Conservation (phyloP, 2,113 vertebrate genomes). For the Oenanthe oenanthe region DNA sequence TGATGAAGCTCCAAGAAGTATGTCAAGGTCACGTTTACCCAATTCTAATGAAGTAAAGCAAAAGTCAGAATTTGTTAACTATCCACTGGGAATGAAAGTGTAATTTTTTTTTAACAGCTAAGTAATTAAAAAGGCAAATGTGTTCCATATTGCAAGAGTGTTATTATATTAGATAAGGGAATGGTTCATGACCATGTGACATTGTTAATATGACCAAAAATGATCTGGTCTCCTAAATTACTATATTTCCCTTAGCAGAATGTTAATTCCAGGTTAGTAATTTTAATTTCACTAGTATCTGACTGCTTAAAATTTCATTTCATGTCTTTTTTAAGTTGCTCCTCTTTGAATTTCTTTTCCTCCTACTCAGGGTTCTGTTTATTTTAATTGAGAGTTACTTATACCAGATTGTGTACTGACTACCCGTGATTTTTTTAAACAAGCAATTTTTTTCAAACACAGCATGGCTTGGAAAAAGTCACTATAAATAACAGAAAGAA, state of each 20-base stretch:
- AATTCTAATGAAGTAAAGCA: slow-evolving; percentile 56
- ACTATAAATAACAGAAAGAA: slow-evolving; percentile 51
- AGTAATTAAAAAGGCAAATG: slow-evolving; percentile 74
- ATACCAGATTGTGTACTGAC: slow-evolving; percentile 51
- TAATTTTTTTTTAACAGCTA: slow-evolving; percentile 33
- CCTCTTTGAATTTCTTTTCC: slow-evolving; percentile 29
- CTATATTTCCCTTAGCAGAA: slow-evolving; percentile 66
- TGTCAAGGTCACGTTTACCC: slow-evolving; percentile 66
- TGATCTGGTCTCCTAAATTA: slow-evolving; percentile 65
- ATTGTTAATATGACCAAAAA: slow-evolving; percentile 68
- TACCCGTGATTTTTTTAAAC: background rate
- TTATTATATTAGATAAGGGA: slow-evolving; percentile 68
- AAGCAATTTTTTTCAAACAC: slow-evolving; percentile 48
- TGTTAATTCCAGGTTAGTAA: slow-evolving; percentile 70
- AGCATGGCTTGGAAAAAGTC: slow-evolving; percentile 9
- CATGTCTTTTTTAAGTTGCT: slow-evolving; percentile 45
- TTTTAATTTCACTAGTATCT: slow-evolving; percentile 65
- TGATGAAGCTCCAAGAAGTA: slow-evolving; percentile 42
- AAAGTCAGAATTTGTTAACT: slow-evolving; percentile 70
- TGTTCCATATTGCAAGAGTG: slow-evolving; percentile 55
- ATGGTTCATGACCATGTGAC: slow-evolving; percentile 52
- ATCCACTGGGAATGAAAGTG: slow-evolving; percentile 39
- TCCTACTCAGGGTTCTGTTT: slow-evolving; percentile 41
- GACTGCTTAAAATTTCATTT: slow-evolving; percentile 53
- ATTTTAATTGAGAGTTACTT: slow-evolving; percentile 52